Evolutionary conservation across 2,113 vertebrate genomes (phyloP), one percentile per base, ranked within the genome.

Genomic region (Apistogramma diplotaenia): DNA sequence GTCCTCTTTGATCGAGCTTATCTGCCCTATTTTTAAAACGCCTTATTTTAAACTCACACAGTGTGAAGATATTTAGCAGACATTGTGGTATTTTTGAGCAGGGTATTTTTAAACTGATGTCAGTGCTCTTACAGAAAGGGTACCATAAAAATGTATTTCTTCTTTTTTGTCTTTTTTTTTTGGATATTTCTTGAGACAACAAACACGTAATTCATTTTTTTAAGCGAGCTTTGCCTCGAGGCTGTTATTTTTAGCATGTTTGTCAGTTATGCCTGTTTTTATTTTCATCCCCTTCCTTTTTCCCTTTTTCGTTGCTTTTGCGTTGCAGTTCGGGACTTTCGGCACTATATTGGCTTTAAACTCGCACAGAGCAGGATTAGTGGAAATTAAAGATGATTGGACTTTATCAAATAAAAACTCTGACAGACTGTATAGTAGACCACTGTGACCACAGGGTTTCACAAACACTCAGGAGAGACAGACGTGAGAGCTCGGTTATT

Each of bases 391-490:
- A 59, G 46, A 72, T 59, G 40, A 35, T 61, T 21, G 71, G 79
- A 71, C 25, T 29, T 35, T 46, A 62, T 87, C 60, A 75, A 87
- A 67, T 57, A 67, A 54, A 54, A 78, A 87, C 60, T 57, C 37
- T 77, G 72, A 25, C 43, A 72, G 49, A 58, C 65, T 67, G 40
- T 55, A 53, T 9, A 73, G 78, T 27, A 77, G 72, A 83, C 84
- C 82, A 54, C 75, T 76, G 67, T 77, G 77, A 88, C 85, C 85
- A 91, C 89, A 93, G 80, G 49, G 57, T 82, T 84, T 87, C 84
- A 85, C 86, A 89, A 87, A 91, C 83, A 86, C 60, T 78, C 81
- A 21, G n/a, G 27, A 77, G 58, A 79, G 83, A 79, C 74, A 87
- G 81, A 74, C 81, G 23, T 9, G 35, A 85, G 53, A 78, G 60